Percentiles rank a stretch among this genome's conserved stretches.
These are phyloP conservation scores for Xenentodon cancila DNA, from an alignment of 2,797 vertebrate species.

Conservation along the genomic window DNA sequence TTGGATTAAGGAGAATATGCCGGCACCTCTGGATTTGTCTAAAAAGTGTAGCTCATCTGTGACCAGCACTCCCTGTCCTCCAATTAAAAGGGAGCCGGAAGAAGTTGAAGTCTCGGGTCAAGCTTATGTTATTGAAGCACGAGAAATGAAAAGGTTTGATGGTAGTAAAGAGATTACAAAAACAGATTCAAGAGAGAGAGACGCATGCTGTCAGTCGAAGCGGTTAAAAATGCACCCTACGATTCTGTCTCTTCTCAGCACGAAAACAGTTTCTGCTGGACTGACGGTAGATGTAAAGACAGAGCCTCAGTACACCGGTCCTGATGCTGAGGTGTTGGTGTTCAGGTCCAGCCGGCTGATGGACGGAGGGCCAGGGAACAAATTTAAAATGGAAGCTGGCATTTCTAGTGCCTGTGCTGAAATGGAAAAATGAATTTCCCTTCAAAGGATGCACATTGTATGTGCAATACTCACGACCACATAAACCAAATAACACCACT, in stretches of 20 bases:
- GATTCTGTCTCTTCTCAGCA: conserved; percentile 1
- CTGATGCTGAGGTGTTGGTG: background rate
- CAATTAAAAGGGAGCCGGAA: conserved; percentile 54
- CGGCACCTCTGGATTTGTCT: conserved; percentile 71
- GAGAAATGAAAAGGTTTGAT: background rate
- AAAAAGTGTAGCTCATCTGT: conserved; percentile 29
- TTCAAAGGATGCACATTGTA: conserved; percentile 3
- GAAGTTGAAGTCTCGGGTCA: conserved; percentile 35
- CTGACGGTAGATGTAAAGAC: conserved; percentile 38
- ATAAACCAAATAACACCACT: conserved; percentile 12
- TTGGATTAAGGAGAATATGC: conserved; percentile 12
- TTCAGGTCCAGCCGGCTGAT: conserved; percentile 11
- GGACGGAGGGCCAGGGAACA: conserved; percentile 4
- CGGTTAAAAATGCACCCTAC: conserved; percentile 19
- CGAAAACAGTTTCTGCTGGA: conserved; percentile 8
- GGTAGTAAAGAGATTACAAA: background rate
- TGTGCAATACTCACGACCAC: conserved; percentile 9
- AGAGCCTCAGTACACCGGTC: conserved; percentile 24
- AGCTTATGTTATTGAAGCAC: background rate
- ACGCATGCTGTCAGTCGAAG: conserved; percentile 12
- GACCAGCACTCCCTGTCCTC: background rate
- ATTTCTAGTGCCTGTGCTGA: conserved; percentile 2
- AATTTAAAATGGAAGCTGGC: conserved; percentile 41
- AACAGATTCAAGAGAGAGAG: conserved; percentile 5
- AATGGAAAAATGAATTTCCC: conserved; percentile 3